phyloP scores from a whole-genome alignment of 2,797 vertebrate species.

The Cheirogaleus major region DNA sequence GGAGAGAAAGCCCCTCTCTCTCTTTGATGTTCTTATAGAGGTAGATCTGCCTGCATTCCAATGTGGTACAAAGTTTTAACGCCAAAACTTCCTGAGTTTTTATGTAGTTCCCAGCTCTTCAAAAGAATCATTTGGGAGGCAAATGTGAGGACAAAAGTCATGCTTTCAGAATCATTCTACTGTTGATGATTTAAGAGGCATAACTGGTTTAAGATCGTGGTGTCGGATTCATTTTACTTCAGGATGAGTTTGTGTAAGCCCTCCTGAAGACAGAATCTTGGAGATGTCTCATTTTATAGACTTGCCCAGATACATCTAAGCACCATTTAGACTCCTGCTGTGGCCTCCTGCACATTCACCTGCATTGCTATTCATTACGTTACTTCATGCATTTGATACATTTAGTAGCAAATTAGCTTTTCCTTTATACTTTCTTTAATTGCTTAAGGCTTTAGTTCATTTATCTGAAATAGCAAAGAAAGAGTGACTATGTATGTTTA shows the following conservation, averaged over 20 bases:
- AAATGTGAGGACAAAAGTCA: neutral
- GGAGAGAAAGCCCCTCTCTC: neutral
- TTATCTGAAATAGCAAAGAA: neutral
- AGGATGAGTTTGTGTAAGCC: neutral
- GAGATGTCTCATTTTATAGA: neutral
- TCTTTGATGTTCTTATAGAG: neutral
- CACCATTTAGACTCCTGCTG: neutral
- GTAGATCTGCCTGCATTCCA: neutral
- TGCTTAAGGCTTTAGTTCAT: neutral
- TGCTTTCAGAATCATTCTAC: neutral
- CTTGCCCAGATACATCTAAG: neutral
- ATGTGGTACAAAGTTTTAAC: neutral
- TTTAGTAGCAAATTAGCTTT: slow-evolving; percentile 5
- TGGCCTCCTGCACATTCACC: neutral
- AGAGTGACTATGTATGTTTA: neutral
- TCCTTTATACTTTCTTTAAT: neutral
- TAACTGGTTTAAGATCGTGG: neutral
- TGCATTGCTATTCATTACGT: neutral
- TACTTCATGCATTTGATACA: neutral
- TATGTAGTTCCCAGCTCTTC: neutral
- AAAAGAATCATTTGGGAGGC: neutral
- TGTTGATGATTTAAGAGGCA: neutral
- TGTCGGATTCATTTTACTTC: neutral
- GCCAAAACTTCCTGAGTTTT: neutral
- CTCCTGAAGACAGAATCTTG: neutral